These are phyloP conservation scores for Sciurus carolinensis DNA, from an alignment of 2,797 vertebrate genomes.

Conservation along the genomic window DNA sequence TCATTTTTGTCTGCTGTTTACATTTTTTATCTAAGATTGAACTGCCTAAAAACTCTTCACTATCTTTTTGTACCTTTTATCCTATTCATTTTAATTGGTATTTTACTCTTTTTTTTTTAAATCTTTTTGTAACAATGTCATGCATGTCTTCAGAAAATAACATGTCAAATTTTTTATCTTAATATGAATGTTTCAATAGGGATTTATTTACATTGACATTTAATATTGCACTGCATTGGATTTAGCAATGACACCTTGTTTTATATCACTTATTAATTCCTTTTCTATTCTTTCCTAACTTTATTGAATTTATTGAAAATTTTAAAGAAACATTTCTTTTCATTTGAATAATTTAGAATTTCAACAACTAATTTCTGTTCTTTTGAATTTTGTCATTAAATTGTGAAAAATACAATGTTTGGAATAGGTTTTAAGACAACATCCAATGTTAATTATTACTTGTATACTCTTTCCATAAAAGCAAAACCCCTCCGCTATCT, in stretches of 20 bases:
- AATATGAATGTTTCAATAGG: not conserved
- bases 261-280: not conserved
- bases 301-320: not conserved
- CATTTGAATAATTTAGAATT: slow-evolving; percentile 21
- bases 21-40: not conserved
- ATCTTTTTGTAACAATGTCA: not conserved
- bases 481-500: not conserved
- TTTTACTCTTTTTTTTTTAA: not conserved
- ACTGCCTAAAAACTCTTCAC: not conserved
- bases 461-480: not conserved
- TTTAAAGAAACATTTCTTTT: not conserved
- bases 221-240: not conserved
- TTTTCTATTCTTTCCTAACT: not conserved
- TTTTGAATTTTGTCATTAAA: not conserved
- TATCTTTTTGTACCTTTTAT: not conserved
- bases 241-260: not conserved
- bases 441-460: not conserved
- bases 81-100: not conserved
- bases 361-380: not conserved
- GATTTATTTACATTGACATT: not conserved
- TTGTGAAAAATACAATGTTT: not conserved
- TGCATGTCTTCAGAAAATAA: not conserved
- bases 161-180: not conserved
- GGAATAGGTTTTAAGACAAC: not conserved
- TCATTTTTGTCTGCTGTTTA: not conserved